Conservation (phyloP, 2,797 vertebrate species). For the Poeciliopsis presidionis region DNA sequence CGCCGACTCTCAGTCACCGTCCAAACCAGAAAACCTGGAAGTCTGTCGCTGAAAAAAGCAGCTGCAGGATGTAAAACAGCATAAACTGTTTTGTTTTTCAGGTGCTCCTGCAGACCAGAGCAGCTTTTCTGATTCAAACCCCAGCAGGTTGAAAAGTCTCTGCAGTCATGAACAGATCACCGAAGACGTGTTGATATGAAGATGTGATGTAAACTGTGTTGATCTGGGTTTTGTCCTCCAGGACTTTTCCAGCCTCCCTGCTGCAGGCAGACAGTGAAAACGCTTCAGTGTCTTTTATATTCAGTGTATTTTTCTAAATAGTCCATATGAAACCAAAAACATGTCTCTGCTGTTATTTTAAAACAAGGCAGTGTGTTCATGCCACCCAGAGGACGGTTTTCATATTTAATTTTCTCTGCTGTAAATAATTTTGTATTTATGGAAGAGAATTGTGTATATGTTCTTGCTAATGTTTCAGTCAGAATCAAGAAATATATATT, state of each 20-base stretch:
- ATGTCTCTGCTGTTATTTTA: conserved; percentile 75
- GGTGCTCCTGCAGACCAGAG: conserved; percentile 6
- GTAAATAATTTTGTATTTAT: conserved; percentile 85
- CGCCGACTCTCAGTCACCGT: conserved; percentile 42
- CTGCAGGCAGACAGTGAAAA: background rate
- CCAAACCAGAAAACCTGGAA: conserved; percentile 32
- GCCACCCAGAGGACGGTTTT: conserved; percentile 64
- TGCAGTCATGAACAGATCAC: conserved; percentile 21
- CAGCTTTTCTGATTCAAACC: too few relatives aligned
- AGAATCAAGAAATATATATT: conserved; percentile 81
- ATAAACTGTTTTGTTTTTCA: background rate
- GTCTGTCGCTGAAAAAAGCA: conserved; percentile 59
- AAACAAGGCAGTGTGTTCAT: conserved; percentile 83
- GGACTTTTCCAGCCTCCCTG: background rate
- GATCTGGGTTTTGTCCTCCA: background rate
- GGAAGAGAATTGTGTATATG: conserved; percentile 83
- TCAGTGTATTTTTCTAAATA: conserved; percentile 4
- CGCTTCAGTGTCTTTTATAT: background rate
- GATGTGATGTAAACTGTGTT: background rate
- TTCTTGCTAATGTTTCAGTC: conserved; percentile 71
- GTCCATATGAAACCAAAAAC: conserved; percentile 76
- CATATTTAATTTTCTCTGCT: conserved; percentile 80
- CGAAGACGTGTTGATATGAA: background rate
- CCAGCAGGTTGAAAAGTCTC: too few relatives aligned
- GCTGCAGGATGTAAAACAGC: conserved; percentile 5